These are phyloP conservation scores for Himalopsyche kuldschensis DNA, from an alignment of 2,888 invertebrate genomes.

Conservation along the genomic window DNA sequence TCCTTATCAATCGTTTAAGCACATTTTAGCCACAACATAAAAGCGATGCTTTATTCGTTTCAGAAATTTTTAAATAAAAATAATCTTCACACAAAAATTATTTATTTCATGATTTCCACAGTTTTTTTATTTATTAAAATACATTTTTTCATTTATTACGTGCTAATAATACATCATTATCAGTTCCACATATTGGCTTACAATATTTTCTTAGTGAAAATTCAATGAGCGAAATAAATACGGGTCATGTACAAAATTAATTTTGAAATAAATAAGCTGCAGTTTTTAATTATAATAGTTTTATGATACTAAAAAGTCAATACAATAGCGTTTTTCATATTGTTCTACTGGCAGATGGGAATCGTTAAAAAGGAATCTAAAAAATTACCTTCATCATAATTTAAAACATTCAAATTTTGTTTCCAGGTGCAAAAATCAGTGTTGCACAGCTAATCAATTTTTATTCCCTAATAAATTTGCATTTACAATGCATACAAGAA, in stretches of 20 bases:
- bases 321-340: no score
- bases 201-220: background rate
- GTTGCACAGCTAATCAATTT: background rate
- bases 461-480: background rate
- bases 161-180: background rate
- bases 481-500: no score
- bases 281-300: no score
- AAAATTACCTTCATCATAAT: no score
- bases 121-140: background rate
- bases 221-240: background rate
- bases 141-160: background rate
- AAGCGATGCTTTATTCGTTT: background rate
- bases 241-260: no score
- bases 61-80: background rate
- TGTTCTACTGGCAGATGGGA: no score
- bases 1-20: background rate
- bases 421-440: background rate
- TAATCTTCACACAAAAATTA: background rate
- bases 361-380: no score
- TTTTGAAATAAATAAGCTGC: no score
- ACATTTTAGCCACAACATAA: background rate
- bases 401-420: no score
- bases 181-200: slow-evolving; percentile 9
- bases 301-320: no score
- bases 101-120: background rate